Evolutionary conservation across 2,888 invertebrate species (phyloP).

Genomic region (Tinea trinotella): DNA sequence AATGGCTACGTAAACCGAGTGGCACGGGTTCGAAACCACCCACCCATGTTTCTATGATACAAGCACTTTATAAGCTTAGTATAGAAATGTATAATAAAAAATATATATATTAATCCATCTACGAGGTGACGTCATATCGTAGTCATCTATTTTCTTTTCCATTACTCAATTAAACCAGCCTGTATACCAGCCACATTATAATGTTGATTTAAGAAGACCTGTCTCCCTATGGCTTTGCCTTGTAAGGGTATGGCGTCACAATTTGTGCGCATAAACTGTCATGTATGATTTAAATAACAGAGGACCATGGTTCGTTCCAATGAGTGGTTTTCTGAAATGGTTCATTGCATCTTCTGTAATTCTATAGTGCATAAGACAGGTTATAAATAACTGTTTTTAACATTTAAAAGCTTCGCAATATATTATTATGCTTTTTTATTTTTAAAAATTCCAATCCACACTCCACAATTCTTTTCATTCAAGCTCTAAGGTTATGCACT

Average conservation of each 20-base stretch:
- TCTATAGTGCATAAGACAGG: neutral
- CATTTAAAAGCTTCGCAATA: neutral
- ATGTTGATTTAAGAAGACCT: neutral
- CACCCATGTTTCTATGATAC: no score
- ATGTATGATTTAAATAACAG: neutral
- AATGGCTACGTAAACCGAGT: no score
- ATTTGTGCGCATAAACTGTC: neutral
- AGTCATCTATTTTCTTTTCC: no score
- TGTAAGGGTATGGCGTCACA: neutral
- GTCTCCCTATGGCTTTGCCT: neutral
- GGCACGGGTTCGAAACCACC: no score
- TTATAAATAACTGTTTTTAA: conserved; percentile 1
- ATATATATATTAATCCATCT: no score
- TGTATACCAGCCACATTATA: neutral
- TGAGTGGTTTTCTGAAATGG: neutral
- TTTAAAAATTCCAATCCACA: no score
- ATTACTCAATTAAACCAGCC: no score
- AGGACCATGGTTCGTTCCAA: conserved; percentile 5
- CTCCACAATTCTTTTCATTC: no score
- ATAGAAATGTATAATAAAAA: no score
- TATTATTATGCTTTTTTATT: neutral
- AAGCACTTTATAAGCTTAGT: no score
- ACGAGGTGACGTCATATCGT: no score
- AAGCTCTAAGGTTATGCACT: no score
- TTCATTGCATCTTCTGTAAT: conserved; percentile 1